Percentiles rank a stretch among this genome's conserved stretches.
These are phyloP conservation scores for Capitulum mitella DNA, from an alignment of 2,888 invertebrate species.

Conservation along the genomic window DNA sequence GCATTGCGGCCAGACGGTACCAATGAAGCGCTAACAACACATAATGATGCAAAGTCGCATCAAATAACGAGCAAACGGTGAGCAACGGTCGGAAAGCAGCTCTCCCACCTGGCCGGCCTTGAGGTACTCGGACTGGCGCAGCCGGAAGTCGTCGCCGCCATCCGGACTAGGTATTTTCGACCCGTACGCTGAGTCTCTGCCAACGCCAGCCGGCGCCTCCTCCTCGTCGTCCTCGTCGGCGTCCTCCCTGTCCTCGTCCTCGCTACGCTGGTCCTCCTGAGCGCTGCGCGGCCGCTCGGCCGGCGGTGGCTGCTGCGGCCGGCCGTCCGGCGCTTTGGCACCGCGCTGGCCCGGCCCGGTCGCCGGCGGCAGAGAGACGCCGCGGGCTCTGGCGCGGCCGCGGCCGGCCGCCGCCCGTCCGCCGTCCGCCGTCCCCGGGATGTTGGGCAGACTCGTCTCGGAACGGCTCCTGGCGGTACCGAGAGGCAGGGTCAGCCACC, in stretches of 20 bases:
- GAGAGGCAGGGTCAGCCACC: background rate
- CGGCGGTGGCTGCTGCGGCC: background rate
- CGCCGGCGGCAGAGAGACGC: constrained; percentile 13
- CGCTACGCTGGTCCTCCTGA: background rate
- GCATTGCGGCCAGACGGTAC: background rate
- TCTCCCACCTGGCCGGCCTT: background rate
- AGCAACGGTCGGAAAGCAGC: background rate
- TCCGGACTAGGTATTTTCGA: background rate
- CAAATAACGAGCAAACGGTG: background rate
- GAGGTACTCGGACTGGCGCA: background rate
- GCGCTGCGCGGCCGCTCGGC: background rate
- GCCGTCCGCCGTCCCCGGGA: background rate
- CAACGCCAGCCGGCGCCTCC: background rate
- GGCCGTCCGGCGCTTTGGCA: too few species aligned
- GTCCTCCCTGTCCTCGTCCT: background rate
- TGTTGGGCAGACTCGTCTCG: background rate
- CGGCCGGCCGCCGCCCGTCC: background rate
- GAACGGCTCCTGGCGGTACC: background rate
- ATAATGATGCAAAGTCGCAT: background rate
- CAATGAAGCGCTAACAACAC: background rate
- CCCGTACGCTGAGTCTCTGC: background rate
- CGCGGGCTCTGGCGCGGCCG: background rate
- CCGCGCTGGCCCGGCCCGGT: too few species aligned
- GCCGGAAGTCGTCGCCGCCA: background rate
- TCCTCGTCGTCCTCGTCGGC: background rate